Base-by-base conservation (phyloP, 2,888 invertebrate genomes). In the Gisinianus flammeolus region DNA sequence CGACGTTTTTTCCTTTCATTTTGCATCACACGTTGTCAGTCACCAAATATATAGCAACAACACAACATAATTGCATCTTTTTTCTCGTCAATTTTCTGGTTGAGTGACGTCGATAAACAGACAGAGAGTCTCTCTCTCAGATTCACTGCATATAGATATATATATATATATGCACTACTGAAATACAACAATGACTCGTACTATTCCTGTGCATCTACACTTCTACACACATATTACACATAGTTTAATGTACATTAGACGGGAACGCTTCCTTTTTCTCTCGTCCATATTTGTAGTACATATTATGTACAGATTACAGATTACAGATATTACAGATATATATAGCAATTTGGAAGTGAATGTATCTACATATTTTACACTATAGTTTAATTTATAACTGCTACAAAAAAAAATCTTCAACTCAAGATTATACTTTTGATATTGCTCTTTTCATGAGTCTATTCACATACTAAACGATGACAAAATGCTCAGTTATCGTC, bases 51-150 rank as follows among this genome's bases (percentile, higher is more conserved):
- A 26, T 24, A 26, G 24, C 12, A 30, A 4, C 12, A 24, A 69
- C 69, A 31, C n/a, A 69, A 35, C 35, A 69, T 69, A 69, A 69
- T 69, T 69, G 69, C 69, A 24, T 69, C 69, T 69, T 69, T 69
- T 64, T 69, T 28, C 44, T 69, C 26, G 22, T 35, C 31, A 44
- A 33, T 69, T 69, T 69, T 44, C 35, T 24, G 44, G 44, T 44
- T 69, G 22, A 69, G 44, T 69, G 69, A 30, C 69, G 10, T 33
- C 44, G 35, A 44, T 35, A 44, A 33, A 69, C 33, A 69, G n/a
- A 33, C 52, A 4, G 6, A 28, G 16, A n/a, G n/a, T n/a, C n/a
- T n/a, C n/a, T n/a, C n/a, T n/a, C n/a, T n/a, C n/a, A n/a, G n/a
- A n/a, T n/a, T n/a, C n/a, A n/a, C n/a, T n/a, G n/a, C n/a, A n/a